Evolutionary conservation across 1,140 invertebrate species (phyloP).

Genomic region (Zaprionus kolodkinae): DNA sequence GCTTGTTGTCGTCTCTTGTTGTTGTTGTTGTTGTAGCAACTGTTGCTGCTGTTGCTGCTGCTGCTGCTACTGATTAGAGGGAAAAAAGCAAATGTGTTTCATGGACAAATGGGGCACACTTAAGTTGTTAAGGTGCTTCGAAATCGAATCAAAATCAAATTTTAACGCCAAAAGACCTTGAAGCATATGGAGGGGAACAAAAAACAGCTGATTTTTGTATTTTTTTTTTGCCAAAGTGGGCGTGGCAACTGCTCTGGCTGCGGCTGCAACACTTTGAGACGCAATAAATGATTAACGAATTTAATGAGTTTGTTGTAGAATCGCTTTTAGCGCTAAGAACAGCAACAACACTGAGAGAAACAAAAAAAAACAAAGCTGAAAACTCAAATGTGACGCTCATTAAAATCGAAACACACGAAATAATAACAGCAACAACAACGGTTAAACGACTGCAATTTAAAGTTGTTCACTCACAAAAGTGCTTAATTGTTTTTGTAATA

Average conservation of each 20-base stretch:
- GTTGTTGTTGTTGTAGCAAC: neutral
- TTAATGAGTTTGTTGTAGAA: constrained; percentile 80
- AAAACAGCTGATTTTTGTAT: constrained; percentile 63
- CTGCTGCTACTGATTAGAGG: constrained; percentile 13
- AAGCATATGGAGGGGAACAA: neutral
- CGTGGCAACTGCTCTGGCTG: neutral
- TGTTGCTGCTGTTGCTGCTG: constrained; percentile 2
- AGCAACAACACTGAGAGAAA: constrained; percentile 14
- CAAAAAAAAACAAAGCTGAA: too few species aligned
- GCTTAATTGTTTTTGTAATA: constrained; percentile 77
- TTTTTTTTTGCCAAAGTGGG: constrained; percentile 48
- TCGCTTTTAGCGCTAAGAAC: constrained; percentile 58
- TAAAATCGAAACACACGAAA: constrained; percentile 70
- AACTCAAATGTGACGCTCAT: constrained; percentile 63
- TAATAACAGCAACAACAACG: constrained; percentile 49
- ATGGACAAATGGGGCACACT: constrained; percentile 40
- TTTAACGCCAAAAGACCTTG: constrained; percentile 55
- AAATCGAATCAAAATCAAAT: constrained; percentile 47
- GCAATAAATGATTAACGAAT: constrained; percentile 76
- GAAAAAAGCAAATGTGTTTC: constrained; percentile 47
- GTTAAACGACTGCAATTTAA: constrained; percentile 74
- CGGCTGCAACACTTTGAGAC: constrained; percentile 56
- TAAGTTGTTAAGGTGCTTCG: constrained; percentile 13
- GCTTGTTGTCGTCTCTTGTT: constrained; percentile 5
- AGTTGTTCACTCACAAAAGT: constrained; percentile 67